Evolutionary conservation across 2,888 invertebrate species (phyloP), one percentile per base, ranked within the genome.

Genomic region (Cabera pusaria): DNA sequence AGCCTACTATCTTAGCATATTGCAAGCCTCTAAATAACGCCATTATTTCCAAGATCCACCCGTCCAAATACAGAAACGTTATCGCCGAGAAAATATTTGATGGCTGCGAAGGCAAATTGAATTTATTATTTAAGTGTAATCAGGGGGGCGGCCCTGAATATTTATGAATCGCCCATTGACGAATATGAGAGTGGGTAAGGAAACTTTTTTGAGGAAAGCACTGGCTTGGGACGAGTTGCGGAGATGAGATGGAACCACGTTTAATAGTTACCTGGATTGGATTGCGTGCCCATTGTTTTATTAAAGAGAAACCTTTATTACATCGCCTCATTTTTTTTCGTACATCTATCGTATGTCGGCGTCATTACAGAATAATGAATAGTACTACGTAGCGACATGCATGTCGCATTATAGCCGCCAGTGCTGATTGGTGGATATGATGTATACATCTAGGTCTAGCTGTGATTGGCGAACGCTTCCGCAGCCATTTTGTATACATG

Each of bases 1-100:
- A 76, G 82, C 80, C 82, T 84, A 80, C 86, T 85, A 82, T 87
- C 88, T 88, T 86, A 88, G 86, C 88, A 87, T 87, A 88, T 86
- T 88, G 87, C 86, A 81, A 81, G 72, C 67, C 75, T 77, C 80
- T 84, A 86, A 87, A 88, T 84, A 88, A 81, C 81, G 41, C 79
- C 84, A 84, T 88, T 86, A 88, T 77, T 74, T 64, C 72, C 74
- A 72, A 69, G 70, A 72, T 69, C 71, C 70, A 49, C 64, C 72
- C 75, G 62, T 65, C 80, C 83, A 77, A 80, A 80, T 76, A 79
- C 72, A 79, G 75, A 74, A 77, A 76, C 72, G 76, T 74, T 78
- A 78, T 77, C 76, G 65, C 67, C 49, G 56, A 62, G 67, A 54
- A 84, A 84, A 84, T 84, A 84, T 86, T 81, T 81, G 84, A 87